Evolutionary conservation across 2,888 invertebrate genomes (phyloP), one percentile per base, ranked within the genome.

Genomic region (Apodemia duryi): DNA sequence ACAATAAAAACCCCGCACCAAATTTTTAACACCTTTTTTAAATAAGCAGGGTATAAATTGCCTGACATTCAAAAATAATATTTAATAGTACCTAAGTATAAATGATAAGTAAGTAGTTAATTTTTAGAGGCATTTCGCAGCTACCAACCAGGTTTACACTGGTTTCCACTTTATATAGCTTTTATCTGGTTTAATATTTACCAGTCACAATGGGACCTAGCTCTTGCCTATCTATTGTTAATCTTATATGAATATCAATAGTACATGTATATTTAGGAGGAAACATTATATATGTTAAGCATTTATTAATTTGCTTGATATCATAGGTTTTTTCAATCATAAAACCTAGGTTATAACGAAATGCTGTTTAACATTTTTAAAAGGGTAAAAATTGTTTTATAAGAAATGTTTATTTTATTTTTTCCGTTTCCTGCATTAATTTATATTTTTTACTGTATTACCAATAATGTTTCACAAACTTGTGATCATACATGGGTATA

Each of bases 11-110:
- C 54, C 54, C 63, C 60, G 49, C 63, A 64, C 43, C 62, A 57
- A 35, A 63, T 38, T 65, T 49, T 54, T 49, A 62, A 43, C 54
- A 54, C 54, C 54, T 83, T 85, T 85, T 83, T 82, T 82, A 83
- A 83, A 82, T 82, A 86, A 83, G 84, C 90, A 89, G 89, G 89
- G 89, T 89, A 88, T 82, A 79, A 70, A 76, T 82, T 86, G 89
- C 90, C 87, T 88, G 84, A 81, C 82, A 81, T 79, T 83, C 79
- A 78, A 75, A 76, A 77, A 79, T 80, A 78, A 82, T 80, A 76
- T 73, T 78, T 79, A 79, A 78, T 79, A 76, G 71, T 76, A 74
- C 73, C 69, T 73, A 72, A 69, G 73, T 66, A 69, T 65, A 63
- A 61, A 65, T 63, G 65, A 68, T 69, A 64, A 68, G 66, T 69